Percentiles rank a stretch among this genome's conserved stretches.
phyloP scores from a whole-genome alignment of 64 coral and sea anemone genomes.

The Catalaphyllia jardinei region DNA sequence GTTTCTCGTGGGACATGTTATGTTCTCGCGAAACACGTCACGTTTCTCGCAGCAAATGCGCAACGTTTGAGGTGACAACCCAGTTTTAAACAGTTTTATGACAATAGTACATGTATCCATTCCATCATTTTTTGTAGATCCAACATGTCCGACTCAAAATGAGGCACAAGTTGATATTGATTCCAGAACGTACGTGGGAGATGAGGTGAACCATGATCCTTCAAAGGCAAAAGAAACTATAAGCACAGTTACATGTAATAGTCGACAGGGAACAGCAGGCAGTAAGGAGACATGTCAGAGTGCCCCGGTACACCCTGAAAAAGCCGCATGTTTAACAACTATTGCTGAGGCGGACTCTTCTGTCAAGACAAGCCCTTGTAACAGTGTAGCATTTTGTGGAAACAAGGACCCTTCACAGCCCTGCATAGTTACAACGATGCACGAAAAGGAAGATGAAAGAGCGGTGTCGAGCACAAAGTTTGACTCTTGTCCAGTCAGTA shows the following conservation, averaged over 20 bases:
- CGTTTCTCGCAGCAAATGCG: too few relatives aligned
- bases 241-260: neutral
- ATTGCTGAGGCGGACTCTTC: conserved; percentile 40
- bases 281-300: neutral
- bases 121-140: neutral
- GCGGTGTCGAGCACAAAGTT: conserved; percentile 6
- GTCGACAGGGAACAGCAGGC: neutral
- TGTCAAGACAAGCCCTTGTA: neutral
- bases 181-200: neutral
- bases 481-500: neutral
- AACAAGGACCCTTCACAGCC: neutral
- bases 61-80: too few relatives aligned
- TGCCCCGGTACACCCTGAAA: neutral
- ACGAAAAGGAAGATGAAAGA: neutral
- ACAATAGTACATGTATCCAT: too few relatives aligned
- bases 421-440: neutral
- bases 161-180: neutral
- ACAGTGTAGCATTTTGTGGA: neutral
- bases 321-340: neutral
- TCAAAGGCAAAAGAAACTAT: neutral
- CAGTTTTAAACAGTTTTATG: neutral
- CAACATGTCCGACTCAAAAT: neutral
- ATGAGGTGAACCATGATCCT: neutral
- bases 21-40: too few relatives aligned
- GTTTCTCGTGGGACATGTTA: too few relatives aligned